phyloP scores from a whole-genome alignment of 2,888 invertebrate genomes.

The Heteromyza rotundicornis region DNA sequence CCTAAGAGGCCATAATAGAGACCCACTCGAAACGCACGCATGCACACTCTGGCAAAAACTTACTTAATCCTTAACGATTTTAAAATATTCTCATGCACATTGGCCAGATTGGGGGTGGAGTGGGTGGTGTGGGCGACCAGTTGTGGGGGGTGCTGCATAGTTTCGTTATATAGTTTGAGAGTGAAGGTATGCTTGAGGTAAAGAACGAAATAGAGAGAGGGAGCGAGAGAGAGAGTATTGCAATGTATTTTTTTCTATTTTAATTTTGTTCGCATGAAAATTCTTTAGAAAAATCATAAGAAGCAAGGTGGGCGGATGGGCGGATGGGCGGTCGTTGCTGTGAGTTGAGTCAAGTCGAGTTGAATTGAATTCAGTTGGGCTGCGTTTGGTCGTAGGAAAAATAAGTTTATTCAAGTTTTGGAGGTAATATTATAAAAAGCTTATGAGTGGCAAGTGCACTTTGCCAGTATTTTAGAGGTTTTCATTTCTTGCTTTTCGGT shows the following conservation, averaged over 20 bases:
- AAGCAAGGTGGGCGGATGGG: slow-evolving; percentile 2
- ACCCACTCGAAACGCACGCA: slow-evolving; percentile 5
- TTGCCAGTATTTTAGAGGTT: slow-evolving; percentile 46
- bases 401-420: slow-evolving; percentile 16
- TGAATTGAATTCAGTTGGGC: no score
- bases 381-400: no score
- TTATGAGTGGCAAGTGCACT: slow-evolving; percentile 45
- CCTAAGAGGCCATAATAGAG: not conserved
- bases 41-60: slow-evolving; percentile 6
- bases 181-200: no score
- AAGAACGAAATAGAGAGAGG: no score
- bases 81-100: slow-evolving; percentile 38
- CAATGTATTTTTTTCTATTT: no score
- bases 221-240: no score
- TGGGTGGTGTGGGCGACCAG: not conserved
- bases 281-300: not conserved
- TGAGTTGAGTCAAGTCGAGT: no score
- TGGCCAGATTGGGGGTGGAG: not conserved
- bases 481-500: slow-evolving; percentile 43
- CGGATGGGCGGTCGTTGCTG: not conserved
- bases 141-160: not conserved
- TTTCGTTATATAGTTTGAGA: no score
- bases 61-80: slow-evolving; percentile 30
- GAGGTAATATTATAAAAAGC: slow-evolving; percentile 24
- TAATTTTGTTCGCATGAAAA: no score